Percentiles rank a stretch among this genome's conserved stretches.
Evolutionary conservation across 2,888 invertebrate genomes (phyloP).

Genomic region (Epirrhoe alternata): DNA sequence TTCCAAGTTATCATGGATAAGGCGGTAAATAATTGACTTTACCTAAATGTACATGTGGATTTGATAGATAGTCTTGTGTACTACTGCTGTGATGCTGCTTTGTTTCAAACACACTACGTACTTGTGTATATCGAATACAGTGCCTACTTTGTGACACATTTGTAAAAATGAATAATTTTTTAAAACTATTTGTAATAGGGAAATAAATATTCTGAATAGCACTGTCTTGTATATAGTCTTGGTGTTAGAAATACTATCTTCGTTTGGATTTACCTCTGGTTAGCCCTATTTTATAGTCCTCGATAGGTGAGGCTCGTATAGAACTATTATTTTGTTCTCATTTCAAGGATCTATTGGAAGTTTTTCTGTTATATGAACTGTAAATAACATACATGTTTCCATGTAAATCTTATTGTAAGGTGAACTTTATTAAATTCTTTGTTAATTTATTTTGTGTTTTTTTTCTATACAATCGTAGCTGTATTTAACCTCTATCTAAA

Average conservation of each 20-base stretch:
- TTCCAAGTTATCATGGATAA: no score
- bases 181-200: neutral
- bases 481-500: no score
- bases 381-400: constrained; percentile 59
- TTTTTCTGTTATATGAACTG: constrained; percentile 57
- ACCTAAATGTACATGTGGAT: constrained; percentile 5
- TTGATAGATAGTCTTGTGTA: constrained; percentile 10
- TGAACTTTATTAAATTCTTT: constrained; percentile 80
- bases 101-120: constrained; percentile 21
- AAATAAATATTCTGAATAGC: neutral
- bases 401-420: constrained; percentile 70
- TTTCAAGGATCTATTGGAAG: constrained; percentile 33
- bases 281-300: constrained; percentile 7
- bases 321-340: constrained; percentile 7
- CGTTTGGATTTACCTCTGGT: constrained; percentile 16
- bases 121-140: constrained; percentile 47
- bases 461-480: no score
- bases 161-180: constrained; percentile 5
- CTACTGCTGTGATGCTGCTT: neutral
- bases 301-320: constrained; percentile 13
- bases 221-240: constrained; percentile 11
- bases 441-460: constrained; percentile 65
- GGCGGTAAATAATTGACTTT: neutral
- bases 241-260: constrained; percentile 15
- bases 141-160: constrained; percentile 39